phyloP scores from a whole-genome alignment of 2,888 invertebrate genomes.

The Phania funesta region DNA sequence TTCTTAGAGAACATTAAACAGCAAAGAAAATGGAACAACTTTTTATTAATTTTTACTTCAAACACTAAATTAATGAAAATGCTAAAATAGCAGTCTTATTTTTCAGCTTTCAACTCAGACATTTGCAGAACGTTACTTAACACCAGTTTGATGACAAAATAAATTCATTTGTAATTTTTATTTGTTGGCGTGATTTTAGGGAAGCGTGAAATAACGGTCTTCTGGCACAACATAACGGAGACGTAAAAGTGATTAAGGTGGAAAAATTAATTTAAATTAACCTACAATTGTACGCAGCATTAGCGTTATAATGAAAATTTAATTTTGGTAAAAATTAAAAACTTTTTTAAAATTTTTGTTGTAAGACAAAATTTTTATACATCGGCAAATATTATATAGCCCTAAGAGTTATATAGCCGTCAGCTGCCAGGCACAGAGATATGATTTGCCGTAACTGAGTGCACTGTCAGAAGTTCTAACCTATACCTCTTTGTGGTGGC shows the following conservation, averaged over 20 bases:
- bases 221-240: background rate
- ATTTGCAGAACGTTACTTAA: conserved; percentile 8
- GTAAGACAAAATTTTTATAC: no score
- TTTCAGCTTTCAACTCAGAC: background rate
- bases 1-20: background rate
- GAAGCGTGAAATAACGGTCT: conserved; percentile 49
- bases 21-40: background rate
- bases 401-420: no score
- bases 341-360: no score
- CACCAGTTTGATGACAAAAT: conserved; percentile 36
- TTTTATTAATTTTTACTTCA: background rate
- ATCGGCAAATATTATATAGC: no score
- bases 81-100: background rate
- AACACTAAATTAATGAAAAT: conserved; percentile 1
- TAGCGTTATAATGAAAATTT: no score
- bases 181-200: conserved; percentile 46
- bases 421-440: no score
- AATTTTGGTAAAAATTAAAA: no score
- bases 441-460: no score
- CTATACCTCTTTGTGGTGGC: no score
- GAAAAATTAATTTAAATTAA: conserved; percentile 42
- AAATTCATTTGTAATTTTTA: conserved; percentile 45
- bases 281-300: no score
- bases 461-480: no score
- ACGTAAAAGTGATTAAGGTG: conserved; percentile 20